Base-by-base conservation (phyloP, 1,140 invertebrate genomes). In the Stegodyphus mimosarum region DNA sequence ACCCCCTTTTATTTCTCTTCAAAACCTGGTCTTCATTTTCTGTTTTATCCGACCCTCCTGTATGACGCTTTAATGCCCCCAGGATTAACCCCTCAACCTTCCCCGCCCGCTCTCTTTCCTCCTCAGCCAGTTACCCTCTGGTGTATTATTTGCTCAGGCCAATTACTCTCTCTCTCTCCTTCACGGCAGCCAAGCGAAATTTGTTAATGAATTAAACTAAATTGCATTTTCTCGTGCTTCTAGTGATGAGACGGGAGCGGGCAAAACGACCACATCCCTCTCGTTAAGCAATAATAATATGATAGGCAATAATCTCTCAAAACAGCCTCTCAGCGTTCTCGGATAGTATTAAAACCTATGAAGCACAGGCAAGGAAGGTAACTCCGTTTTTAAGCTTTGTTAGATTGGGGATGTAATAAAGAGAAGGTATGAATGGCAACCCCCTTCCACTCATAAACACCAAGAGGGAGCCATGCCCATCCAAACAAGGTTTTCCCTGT, bases 151-250 rank as follows among this genome's bases (percentile, higher is more conserved):
- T 83, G 81, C 81, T 17, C 81, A 55, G 63, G 64, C 72, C 81
- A 84, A 84, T 84, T 84, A 84, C 73, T 76, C 81, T 76, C 72
- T 51, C n/a, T 51, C 71, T 84, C 63, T 67, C 66, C 33, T 71
- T 53, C 77, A 80, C 33, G 67, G 76, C 15, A 69, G 50, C n/a
- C 18, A 49, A 50, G 77, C 77, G 50, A 84, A 84, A 84, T 84
- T 84, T 84, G 81, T 84, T 84, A 84, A 84, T 84, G 81, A 84
- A 84, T 84, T 84, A 66, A 75, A 84, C 73, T 69, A 75, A 84
- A 76, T 84, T 75, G 81, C 81, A 76, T 83, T 83, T 83, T 49
- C 70, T 66, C 70, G 11, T 80, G 77, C 77, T 69, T 66, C 48
- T 52, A 60, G 66, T 52, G 67, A 55, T 69, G 69, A 71, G 52